Evolutionary conservation across 1,140 invertebrate species (phyloP), one percentile per base, ranked within the genome.

Genomic region (Drosophila virilis): DNA sequence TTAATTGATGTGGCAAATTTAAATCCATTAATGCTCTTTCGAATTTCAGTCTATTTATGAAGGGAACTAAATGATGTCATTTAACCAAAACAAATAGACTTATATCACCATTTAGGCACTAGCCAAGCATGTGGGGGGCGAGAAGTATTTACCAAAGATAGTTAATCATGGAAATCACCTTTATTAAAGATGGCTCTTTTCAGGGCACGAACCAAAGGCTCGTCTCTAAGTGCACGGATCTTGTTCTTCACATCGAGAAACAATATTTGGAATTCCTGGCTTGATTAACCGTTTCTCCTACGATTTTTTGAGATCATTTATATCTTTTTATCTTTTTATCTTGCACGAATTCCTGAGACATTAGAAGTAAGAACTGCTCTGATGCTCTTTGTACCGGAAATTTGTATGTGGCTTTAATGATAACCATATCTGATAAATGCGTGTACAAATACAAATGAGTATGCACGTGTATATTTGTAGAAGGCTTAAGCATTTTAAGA

Each of bases 11-110:
- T 9, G 10, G 28, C 22, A 28, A 22, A 15, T 13, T 74, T 66
- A 66, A 28, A 28, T 28, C 22, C 3, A 5, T 28, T 5, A 3
- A 28, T 28, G 22, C 0, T 28, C 22, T 28, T 28, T 28, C 22
- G 22, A 35, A 50, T 59, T 54, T 59, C 57, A 5, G 33, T 32
- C 12, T 33, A 54, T 54, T 54, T 15, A 12, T 38, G 40, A 55
- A 10, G 7, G 13, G n/a, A 22, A 40, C 12, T 7, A 38, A 37
- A 8, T 37, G 15, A 55, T 55, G 35, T 40, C 52, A 55, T 55
- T 40, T 22, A 32, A 33, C 5, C 8, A 43, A 45, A 28, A 1
- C 46, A 28, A 28, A 50, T 2, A 40, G 9, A 40, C 10, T 40
- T 50, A 50, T 32, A n/a, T 12, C 12, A 51, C 13, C 40, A 42